A percentile compares a stretch with the other conserved stretches of the same genome.
Conservation (phyloP, 2,888 invertebrate species). For the Pristionchus exspectatus region DNA sequence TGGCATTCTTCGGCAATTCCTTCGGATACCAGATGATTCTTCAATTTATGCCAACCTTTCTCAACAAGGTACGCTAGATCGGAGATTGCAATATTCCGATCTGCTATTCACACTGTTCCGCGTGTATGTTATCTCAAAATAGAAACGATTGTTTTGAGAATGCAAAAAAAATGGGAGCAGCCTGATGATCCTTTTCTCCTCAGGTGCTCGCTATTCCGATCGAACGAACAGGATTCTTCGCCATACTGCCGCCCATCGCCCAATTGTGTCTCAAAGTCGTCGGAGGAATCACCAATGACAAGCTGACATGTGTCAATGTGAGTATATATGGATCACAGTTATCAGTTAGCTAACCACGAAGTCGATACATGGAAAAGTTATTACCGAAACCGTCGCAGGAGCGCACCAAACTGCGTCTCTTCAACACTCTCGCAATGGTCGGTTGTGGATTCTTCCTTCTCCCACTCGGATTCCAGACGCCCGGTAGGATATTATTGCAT, state of each 20-base stretch:
- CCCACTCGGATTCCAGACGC: constrained; percentile 65
- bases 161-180: neutral
- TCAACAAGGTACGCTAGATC: constrained; percentile 62
- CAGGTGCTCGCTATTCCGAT: constrained; percentile 67
- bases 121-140: neutral
- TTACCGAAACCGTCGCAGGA: constrained; percentile 57
- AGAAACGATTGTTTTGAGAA: neutral
- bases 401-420: constrained; percentile 63
- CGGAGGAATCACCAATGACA: constrained; percentile 64
- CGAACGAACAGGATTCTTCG: constrained; percentile 64
- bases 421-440: constrained; percentile 68
- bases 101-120: too few relatives aligned
- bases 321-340: neutral
- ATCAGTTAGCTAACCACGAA: neutral
- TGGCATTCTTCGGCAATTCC: constrained; percentile 69
- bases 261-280: constrained; percentile 66
- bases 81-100: neutral
- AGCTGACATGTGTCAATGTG: constrained; percentile 58
- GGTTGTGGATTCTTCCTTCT: constrained; percentile 68
- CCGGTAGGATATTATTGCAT: neutral
- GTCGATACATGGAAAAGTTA: neutral
- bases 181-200: constrained; percentile 54
- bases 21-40: constrained; percentile 70
- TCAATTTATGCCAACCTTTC: constrained; percentile 70
- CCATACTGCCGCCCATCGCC: constrained; percentile 64